Percentiles rank a stretch among this genome's conserved stretches.
Conservation (phyloP, 2,797 vertebrate species). For the Alectoris magna region DNA sequence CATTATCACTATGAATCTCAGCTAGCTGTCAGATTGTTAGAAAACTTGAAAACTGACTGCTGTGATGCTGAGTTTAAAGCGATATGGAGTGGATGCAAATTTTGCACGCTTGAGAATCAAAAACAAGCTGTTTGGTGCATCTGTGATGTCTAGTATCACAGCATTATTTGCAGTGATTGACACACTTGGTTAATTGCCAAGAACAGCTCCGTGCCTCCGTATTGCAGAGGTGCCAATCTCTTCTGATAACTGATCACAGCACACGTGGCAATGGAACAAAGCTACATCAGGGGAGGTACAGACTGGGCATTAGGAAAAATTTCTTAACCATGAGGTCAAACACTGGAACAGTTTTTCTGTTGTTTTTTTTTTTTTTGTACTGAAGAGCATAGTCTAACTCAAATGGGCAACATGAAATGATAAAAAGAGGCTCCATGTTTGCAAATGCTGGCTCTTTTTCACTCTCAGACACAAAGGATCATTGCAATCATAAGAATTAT, state of each 20-base stretch:
- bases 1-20: neutral
- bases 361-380: neutral
- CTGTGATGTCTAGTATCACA: neutral
- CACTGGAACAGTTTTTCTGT: neutral
- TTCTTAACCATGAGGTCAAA: neutral
- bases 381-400: neutral
- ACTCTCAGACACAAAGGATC: neutral
- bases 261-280: neutral
- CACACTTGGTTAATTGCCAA: neutral
- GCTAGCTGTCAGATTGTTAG: neutral
- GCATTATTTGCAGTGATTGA: slow-evolving; percentile 21
- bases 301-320: neutral
- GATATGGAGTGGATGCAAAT: neutral
- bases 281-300: neutral
- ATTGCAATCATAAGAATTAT: neutral
- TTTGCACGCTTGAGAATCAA: neutral
- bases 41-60: slow-evolving; percentile 10
- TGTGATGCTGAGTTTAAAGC: neutral
- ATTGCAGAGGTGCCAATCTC: neutral
- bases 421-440: neutral
- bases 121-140: neutral
- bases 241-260: neutral
- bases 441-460: neutral
- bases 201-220: neutral
- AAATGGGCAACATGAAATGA: neutral